phyloP scores from a whole-genome alignment of 1,140 invertebrate species.

The Lasioglossum albipes region DNA sequence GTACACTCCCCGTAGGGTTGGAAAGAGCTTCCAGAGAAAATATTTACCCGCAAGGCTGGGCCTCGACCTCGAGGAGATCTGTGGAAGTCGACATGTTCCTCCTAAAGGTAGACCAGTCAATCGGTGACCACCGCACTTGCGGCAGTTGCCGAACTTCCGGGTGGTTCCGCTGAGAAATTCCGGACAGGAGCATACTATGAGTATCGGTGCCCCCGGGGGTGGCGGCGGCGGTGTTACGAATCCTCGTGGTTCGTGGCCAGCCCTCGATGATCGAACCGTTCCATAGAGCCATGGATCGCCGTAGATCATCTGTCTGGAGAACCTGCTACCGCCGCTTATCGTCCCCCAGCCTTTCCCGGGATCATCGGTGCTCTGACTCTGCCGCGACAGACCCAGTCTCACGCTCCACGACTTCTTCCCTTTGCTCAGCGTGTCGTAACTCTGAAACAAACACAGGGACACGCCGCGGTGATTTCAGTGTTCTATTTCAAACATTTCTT shows the following conservation, averaged over 20 bases:
- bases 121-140: constrained; percentile 89
- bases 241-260: constrained; percentile 54
- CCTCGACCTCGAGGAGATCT: constrained; percentile 77
- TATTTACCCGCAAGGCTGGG: constrained; percentile 75
- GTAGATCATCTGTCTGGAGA: constrained; percentile 91
- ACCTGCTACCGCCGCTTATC: constrained; percentile 80
- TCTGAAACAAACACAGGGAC: constrained; percentile 63
- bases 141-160: constrained; percentile 86
- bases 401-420: constrained; percentile 79
- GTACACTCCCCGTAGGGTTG: too few species aligned
- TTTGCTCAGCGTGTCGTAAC: constrained; percentile 77
- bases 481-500: neutral
- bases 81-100: constrained; percentile 81
- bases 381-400: constrained; percentile 74
- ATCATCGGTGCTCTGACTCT: constrained; percentile 73
- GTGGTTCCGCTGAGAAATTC: constrained; percentile 88
- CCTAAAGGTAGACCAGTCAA: constrained; percentile 82
- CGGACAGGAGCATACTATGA: constrained; percentile 88
- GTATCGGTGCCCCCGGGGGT: constrained; percentile 80
- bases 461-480: too few species aligned
- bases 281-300: constrained; percentile 90
- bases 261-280: constrained; percentile 83
- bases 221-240: constrained; percentile 59
- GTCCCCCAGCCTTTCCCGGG: constrained; percentile 80
- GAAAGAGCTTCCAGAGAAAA: neutral